Base-by-base conservation (phyloP, 92 coral and sea anemone genomes). In the Palythoa grandiflora region DNA sequence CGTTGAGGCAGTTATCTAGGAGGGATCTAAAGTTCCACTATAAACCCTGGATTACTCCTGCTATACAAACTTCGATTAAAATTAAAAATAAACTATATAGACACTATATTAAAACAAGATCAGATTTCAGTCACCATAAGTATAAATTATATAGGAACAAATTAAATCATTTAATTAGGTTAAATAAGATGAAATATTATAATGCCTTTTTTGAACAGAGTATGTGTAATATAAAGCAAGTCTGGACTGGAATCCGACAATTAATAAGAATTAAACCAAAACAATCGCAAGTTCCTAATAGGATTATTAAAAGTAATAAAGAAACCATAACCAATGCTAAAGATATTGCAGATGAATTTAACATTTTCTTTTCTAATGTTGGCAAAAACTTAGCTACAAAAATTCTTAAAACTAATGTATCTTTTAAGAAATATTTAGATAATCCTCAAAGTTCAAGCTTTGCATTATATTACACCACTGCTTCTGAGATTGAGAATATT, bases 11-110 rank as follows among this genome's bases (percentile, higher is more conserved):
- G 61, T 75, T 75, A 50, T 75, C 80, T 10, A 75, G 63, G 63
- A 75, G 80, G 80, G 63, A 75, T 13, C 38, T 75, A 17, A 75
- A 75, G 38, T 75, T 75, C 38, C 80, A 75, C 80, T 50, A 17
- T 75, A 50, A 75, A 75, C 80, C 78, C 80, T 75, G 80, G 80
- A 75, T 75, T 75, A 75, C 80, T 75, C 80, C 80, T 17, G 80
- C 80, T 17, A 75, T 75, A 75, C 38, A 75, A 17, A 75, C 17
- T 13, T 75, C 80, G 38, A 75, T 75, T 17, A 75, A 75, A 75
- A 75, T 17, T 47, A 75, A 50, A 75, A 75, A 75, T 48, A 75
- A 17, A 17, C 80, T 75, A 75, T 75, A 75, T 44, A 75, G 80
- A 75, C 80, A 75, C 48, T 75, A 75, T 75, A 75, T 75, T 17